Evolutionary conservation across 2,888 invertebrate genomes (phyloP), one percentile per base, ranked within the genome.

Genomic region (Malthinus seriepunctatus): DNA sequence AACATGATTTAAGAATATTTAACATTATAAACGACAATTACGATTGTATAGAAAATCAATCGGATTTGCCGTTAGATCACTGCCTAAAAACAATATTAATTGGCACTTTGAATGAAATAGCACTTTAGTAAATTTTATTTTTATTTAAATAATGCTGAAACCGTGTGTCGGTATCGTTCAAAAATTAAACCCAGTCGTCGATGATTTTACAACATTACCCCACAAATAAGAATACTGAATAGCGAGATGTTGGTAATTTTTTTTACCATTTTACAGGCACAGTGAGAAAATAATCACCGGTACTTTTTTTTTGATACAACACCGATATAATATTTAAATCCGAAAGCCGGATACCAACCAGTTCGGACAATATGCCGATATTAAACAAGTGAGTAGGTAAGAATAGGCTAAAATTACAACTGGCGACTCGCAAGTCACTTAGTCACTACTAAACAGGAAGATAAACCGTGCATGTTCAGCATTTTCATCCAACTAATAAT

Each of bases 391-490:
- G 72, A 72, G 72, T 68, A 67, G 39, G 39, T 42, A 42, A 42
- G 68, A 73, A 71, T 74, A 73, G 74, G 74, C 75, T 75, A 76
- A 42, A 42, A 75, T 74, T 76, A 73, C 71, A 73, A 73, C 71
- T 70, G 67, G 72, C 71, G 75, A 73, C 73, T 64, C 66, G 60
- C 60, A 68, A 71, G 74, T 71, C 75, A 72, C 76, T 42, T 71
- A 75, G 74, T 76, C 75, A 76, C 77, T 77, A 78, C 76, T 76
- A 76, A 42, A 79, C 78, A 79, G 79, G 78, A 79, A 79, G 78
- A 76, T 78, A 76, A 78, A 79, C 79, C 79, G 79, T 79, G 79
- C 79, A 78, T 78, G 74, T 76, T 76, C 77, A 77, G 77, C 77
- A 75, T 76, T 76, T 42, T 73, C 73, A 72, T 75, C 71, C 74